A percentile compares a stretch with the other conserved stretches of the same genome.
Evolutionary conservation across 2,113 vertebrate genomes (phyloP).

Genomic region (Telmatochromis brichardi): DNA sequence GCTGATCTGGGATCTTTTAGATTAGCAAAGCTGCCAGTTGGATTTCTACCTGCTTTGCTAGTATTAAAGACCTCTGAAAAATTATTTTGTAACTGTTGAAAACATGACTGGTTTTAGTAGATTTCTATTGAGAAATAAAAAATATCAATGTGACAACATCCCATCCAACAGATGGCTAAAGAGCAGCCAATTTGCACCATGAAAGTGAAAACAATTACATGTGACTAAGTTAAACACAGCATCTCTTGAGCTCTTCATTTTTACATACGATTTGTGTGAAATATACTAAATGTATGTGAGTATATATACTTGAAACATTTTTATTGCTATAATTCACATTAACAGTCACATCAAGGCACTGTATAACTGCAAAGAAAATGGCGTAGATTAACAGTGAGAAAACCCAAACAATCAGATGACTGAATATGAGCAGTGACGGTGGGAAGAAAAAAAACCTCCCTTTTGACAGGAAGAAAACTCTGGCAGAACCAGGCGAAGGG

Average conservation of each 20-base stretch:
- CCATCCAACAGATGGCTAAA: not conserved
- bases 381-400: not conserved
- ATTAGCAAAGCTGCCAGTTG: not conserved
- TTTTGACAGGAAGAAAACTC: not conserved
- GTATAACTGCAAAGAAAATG: rapidly evolving
- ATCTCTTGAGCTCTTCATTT: not conserved
- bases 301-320: not conserved
- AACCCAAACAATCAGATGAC: not conserved
- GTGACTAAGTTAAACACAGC: not conserved
- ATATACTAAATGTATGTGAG: not conserved
- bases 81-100: not conserved
- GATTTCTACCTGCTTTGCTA: not conserved
- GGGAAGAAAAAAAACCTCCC: not conserved
- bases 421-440: not conserved
- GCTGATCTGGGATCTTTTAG: not conserved
- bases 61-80: not conserved
- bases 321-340: not conserved
- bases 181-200: not conserved
- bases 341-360: not conserved
- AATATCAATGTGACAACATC: not conserved
- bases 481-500: not conserved
- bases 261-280: rapidly evolving
- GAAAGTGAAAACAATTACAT: not conserved
- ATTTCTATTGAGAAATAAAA: not conserved
- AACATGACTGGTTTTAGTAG: not conserved